phyloP scores from a whole-genome alignment of 2,113 vertebrate genomes.

The Paralichthys olivaceus region DNA sequence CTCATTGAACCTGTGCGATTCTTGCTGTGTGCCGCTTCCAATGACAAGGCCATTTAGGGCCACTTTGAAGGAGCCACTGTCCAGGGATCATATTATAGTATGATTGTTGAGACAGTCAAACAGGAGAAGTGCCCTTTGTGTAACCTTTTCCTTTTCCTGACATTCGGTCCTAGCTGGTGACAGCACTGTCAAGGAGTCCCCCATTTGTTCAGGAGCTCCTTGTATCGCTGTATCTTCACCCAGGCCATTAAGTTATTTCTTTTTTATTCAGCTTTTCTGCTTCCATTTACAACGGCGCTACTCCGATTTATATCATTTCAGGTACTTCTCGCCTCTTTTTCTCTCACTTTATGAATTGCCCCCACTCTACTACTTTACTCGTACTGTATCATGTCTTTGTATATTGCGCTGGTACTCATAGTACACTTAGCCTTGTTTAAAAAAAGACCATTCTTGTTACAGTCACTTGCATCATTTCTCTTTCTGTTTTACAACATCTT shows the following conservation, averaged over 20 bases:
- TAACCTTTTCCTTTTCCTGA: slow-evolving; percentile 64
- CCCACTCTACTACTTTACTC: slow-evolving; percentile 8
- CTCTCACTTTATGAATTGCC: slow-evolving; percentile 29
- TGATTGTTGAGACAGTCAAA: slow-evolving; percentile 71
- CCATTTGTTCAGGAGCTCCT: slow-evolving; percentile 44
- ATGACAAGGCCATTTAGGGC: slow-evolving; percentile 55
- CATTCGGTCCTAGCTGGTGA: slow-evolving; percentile 27
- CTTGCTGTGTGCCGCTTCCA: slow-evolving; percentile 41
- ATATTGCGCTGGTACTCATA: slow-evolving; percentile 27
- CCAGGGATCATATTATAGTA: slow-evolving; percentile 48
- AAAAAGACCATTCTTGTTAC: slow-evolving; percentile 49
- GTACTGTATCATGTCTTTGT: neutral
- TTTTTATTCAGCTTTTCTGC: slow-evolving; percentile 5
- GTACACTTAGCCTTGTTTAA: slow-evolving; percentile 19
- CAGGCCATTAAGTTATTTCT: slow-evolving; percentile 14
- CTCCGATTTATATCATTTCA: neutral
- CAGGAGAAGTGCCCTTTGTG: slow-evolving; percentile 62
- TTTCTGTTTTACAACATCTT: slow-evolving; percentile 42
- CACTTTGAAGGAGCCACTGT: slow-evolving; percentile 55
- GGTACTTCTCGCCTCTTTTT: neutral
- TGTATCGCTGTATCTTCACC: slow-evolving; percentile 33
- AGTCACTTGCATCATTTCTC: slow-evolving; percentile 47
- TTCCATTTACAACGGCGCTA: neutral
- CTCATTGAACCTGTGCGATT: slow-evolving; percentile 46
- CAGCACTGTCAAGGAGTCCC: slow-evolving; percentile 55